Base-by-base conservation (phyloP, 1,140 invertebrate species). In the Metopolophium dirhodum region DNA sequence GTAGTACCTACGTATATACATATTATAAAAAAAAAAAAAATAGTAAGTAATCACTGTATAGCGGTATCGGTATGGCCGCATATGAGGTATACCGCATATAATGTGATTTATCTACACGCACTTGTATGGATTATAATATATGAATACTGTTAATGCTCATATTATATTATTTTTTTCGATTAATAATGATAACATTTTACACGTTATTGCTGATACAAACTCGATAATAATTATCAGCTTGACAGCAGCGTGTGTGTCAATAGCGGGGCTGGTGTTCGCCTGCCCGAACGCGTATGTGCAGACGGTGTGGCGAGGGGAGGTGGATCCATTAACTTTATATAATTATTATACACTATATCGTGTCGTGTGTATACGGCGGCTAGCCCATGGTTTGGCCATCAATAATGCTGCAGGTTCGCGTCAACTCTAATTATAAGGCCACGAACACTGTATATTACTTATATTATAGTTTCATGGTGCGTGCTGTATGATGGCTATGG, bases 351-450 rank as follows among this genome's bases (percentile, higher is more conserved):
- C 11, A n/a, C n/a, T n/a, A n/a, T 68, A 83, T 26, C 37, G 9
- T 11, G 37, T 47, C 85, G 7, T 18, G 45, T n/a, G 30, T 87
- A 49, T 49, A 87, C 30, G 22, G 45, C 85, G 3, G 9, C 41
- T 8, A 86, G 37, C 83, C 35, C 83, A 3, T 86, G 11, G 83
- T 47, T n/a, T 49, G 45, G 45, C 41, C 85, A 87, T 87, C 45
- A 87, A 87, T 87, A 87, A 47, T 30, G 26, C 22, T 47, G 45
- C 45, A 87, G 85, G 85, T 87, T 87, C 45, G 45, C 85, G 85
- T 87, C 85, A 87, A 87, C 85, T 87, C 41, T 87, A 87, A 87
- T 87, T 87, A 87, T 47, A 47, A 87, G 45, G 85, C 85, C 85
- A 87, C 45, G 41, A 87, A 49, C 85, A 47, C 45, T 3, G 82